These are phyloP conservation scores for Leptatherina wallacei DNA, from an alignment of 2,797 vertebrate species.

Conservation along the genomic window DNA sequence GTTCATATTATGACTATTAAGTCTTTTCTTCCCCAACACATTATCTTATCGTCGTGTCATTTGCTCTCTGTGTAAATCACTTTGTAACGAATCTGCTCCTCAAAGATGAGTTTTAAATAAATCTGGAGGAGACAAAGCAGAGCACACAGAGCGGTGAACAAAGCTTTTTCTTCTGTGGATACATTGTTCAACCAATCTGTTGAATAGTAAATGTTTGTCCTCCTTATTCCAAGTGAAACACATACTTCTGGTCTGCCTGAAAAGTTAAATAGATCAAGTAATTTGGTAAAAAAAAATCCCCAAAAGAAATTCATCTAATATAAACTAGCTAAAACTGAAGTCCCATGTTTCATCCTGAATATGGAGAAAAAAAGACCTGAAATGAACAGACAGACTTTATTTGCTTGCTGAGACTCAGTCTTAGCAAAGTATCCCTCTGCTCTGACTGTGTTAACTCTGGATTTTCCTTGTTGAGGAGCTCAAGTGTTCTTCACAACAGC, in stretches of 20 bases:
- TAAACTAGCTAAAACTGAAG: not conserved
- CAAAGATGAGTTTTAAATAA: constrained; percentile 42
- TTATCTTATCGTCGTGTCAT: constrained; percentile 10
- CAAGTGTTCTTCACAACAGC: not conserved
- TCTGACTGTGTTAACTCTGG: not conserved
- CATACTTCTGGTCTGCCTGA: not conserved
- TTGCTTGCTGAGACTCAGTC: not conserved
- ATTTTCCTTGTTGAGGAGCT: not conserved
- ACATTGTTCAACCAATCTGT: not conserved
- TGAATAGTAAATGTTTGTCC: not conserved
- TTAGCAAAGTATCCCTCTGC: not conserved
- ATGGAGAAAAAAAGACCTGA: not conserved
- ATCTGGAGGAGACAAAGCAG: constrained; percentile 20
- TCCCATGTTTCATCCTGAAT: not conserved
- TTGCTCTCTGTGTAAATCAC: constrained; percentile 17
- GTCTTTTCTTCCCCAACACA: not conserved
- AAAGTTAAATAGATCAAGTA: not conserved
- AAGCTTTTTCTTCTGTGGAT: not conserved
- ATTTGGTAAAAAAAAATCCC: not conserved
- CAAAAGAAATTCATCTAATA: not conserved
- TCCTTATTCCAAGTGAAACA: not conserved
- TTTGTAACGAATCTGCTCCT: constrained; percentile 28
- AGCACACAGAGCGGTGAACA: not conserved
- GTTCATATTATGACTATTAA: constrained; percentile 9
- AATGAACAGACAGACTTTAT: not conserved